These are phyloP conservation scores for Ctenoplectra terminalis DNA, from an alignment of 1,140 invertebrate species.

Conservation along the genomic window DNA sequence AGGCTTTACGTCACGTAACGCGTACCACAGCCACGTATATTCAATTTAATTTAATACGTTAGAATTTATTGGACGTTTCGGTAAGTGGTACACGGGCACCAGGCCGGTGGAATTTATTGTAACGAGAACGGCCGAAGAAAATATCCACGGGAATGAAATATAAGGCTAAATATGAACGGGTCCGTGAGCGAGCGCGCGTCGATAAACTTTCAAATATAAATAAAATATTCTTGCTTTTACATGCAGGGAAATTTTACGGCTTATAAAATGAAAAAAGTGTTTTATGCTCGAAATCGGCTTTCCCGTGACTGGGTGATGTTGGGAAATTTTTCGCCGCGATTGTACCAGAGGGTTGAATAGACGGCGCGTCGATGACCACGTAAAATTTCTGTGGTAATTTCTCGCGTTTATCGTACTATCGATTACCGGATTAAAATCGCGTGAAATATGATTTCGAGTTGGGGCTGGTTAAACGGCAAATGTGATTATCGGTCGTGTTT, in stretches of 20 bases:
- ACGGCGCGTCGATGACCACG: constrained; percentile 34
- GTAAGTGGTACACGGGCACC: constrained; percentile 34
- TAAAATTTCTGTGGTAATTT: constrained; percentile 69
- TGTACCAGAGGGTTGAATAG: neutral
- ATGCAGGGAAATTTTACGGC: constrained; percentile 20
- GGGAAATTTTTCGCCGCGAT: constrained; percentile 51
- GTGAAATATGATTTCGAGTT: constrained; percentile 67
- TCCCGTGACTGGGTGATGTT: too few species aligned
- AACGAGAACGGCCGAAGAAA: constrained; percentile 42
- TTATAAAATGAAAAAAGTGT: constrained; percentile 32
- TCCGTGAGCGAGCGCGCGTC: neutral
- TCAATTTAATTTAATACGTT: constrained; percentile 31
- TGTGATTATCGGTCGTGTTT: constrained; percentile 64
- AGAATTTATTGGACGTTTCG: constrained; percentile 39
- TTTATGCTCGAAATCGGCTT: constrained; percentile 41
- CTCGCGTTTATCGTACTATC: constrained; percentile 65
- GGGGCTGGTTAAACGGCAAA: constrained; percentile 53
- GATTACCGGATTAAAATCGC: constrained; percentile 65
- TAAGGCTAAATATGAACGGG: constrained; percentile 20
- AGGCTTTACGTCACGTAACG: neutral
- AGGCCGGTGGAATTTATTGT: constrained; percentile 27
- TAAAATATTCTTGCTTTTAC: constrained; percentile 48
- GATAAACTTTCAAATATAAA: constrained; percentile 48
- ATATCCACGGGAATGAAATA: constrained; percentile 44
- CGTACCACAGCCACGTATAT: neutral